Evolutionary conservation across 2,888 invertebrate species (phyloP).

Genomic region (Elgonia sp.): DNA sequence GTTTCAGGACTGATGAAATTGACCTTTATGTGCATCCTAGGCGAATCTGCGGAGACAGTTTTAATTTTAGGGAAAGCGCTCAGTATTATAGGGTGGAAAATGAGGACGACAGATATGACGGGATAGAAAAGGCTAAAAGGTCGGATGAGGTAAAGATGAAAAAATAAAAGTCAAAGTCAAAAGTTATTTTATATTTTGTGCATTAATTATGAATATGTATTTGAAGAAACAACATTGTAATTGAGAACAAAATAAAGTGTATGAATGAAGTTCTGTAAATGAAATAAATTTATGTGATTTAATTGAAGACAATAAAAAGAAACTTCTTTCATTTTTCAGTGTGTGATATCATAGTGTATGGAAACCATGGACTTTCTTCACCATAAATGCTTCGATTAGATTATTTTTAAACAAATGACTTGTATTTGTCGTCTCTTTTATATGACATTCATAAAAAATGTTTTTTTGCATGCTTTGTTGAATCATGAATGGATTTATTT

Average conservation of each 20-base stretch:
- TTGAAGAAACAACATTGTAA: not conserved
- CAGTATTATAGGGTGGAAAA: slow-evolving; percentile 59
- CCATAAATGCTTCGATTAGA: not conserved
- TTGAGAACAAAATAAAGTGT: slow-evolving; percentile 1
- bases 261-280: not conserved
- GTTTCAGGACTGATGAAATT: slow-evolving; percentile 44
- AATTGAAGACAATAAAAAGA: slow-evolving; percentile 21
- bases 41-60: slow-evolving; percentile 68
- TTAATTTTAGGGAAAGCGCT: slow-evolving; percentile 61
- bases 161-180: slow-evolving; percentile 16
- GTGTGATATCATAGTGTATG: slow-evolving; percentile 44
- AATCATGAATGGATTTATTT: no score
- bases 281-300: not conserved
- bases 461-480: no score
- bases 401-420: not conserved
- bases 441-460: no score
- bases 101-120: slow-evolving; percentile 43
- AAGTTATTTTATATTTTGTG: not conserved
- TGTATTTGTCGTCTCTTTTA: no score
- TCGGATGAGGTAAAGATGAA: slow-evolving; percentile 62
- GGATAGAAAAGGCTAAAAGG: slow-evolving; percentile 47
- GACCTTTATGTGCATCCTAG: slow-evolving; percentile 57
- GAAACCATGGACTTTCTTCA: slow-evolving; percentile 12
- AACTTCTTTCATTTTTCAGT: slow-evolving; percentile 47
- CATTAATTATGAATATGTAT: not conserved